phyloP scores from a whole-genome alignment of 2,888 invertebrate species.

The Cantharis lateralis region DNA sequence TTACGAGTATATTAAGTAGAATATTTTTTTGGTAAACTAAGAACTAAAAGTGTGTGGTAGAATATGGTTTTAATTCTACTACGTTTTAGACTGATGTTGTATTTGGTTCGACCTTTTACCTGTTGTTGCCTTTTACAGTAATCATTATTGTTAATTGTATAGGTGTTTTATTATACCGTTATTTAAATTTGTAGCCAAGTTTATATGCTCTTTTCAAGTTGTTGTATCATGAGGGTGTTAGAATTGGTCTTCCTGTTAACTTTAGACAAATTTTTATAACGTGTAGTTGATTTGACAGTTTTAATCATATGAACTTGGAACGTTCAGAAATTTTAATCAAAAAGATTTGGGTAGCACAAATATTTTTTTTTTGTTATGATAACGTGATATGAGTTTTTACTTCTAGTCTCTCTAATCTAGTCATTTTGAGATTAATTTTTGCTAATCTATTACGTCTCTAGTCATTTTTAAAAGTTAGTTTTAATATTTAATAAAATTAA shows the following conservation, averaged over 20 bases:
- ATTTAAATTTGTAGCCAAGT: background rate
- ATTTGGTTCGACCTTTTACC: background rate
- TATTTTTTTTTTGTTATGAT: background rate
- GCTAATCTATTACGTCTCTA: background rate
- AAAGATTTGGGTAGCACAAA: background rate
- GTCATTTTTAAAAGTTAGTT: background rate
- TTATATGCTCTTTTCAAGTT: background rate
- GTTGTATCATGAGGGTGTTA: background rate
- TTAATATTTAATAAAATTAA: background rate
- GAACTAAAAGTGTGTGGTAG: background rate
- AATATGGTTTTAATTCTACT: background rate
- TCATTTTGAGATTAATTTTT: background rate
- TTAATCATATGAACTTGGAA: background rate
- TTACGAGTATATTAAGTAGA: background rate
- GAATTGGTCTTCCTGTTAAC: background rate
- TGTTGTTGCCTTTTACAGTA: conserved; percentile 9
- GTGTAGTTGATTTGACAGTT: background rate
- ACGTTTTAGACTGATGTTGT: conserved; percentile 8
- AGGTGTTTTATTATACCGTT: background rate
- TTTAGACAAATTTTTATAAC: background rate
- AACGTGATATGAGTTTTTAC: background rate
- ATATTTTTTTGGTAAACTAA: background rate
- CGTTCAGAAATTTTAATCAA: background rate
- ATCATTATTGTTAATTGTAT: background rate
- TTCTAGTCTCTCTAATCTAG: background rate